Percentiles rank a stretch among this genome's conserved stretches.
Evolutionary conservation across 2,113 vertebrate species (phyloP).

Genomic region (Entosphenus tridentatus): DNA sequence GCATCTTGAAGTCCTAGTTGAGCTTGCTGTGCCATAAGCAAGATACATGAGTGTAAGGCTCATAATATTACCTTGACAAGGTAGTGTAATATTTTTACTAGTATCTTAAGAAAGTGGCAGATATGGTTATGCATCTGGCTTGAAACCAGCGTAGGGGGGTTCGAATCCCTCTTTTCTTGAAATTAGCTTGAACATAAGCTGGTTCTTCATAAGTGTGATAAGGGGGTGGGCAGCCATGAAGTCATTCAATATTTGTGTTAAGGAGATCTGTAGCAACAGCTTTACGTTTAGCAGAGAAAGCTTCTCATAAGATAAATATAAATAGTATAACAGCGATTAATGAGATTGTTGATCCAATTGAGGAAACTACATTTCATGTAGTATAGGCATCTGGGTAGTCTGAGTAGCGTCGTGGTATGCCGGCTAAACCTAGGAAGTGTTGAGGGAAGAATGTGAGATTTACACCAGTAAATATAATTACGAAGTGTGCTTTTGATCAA

Average conservation of each 20-base stretch:
- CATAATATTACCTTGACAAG: slow-evolving; percentile 14
- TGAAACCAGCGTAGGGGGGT: slow-evolving; percentile 16
- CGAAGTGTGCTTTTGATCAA: slow-evolving; percentile 12
- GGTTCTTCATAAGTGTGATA: slow-evolving; percentile 16
- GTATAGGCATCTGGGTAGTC: slow-evolving; percentile 13
- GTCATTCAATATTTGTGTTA: slow-evolving; percentile 11
- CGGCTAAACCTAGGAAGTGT: slow-evolving; percentile 10
- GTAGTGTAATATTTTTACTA: slow-evolving; percentile 14
- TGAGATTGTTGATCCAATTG: slow-evolving; percentile 12
- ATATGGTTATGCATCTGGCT: slow-evolving; percentile 15
- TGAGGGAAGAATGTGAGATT: slow-evolving; percentile 14
- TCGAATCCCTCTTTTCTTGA: slow-evolving; percentile 16
- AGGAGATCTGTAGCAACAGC: slow-evolving; percentile 6
- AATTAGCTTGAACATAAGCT: slow-evolving; percentile 7
- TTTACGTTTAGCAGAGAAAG: slow-evolving; percentile 14
- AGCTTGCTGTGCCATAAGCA: slow-evolving; percentile 13
- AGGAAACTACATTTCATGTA: slow-evolving; percentile 12
- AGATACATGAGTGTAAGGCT: slow-evolving; percentile 11
- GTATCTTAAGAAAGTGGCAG: slow-evolving; percentile 15
- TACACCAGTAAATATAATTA: slow-evolving; percentile 9
- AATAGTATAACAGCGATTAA: slow-evolving; percentile 12
- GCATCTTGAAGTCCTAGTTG: slow-evolving; percentile 17
- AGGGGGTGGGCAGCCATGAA: slow-evolving; percentile 13
- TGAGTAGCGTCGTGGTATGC: slow-evolving; percentile 12
- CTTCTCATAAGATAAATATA: slow-evolving; percentile 15